Evolutionary conservation across 2,113 vertebrate genomes (phyloP).

Genomic region (Apus apus): DNA sequence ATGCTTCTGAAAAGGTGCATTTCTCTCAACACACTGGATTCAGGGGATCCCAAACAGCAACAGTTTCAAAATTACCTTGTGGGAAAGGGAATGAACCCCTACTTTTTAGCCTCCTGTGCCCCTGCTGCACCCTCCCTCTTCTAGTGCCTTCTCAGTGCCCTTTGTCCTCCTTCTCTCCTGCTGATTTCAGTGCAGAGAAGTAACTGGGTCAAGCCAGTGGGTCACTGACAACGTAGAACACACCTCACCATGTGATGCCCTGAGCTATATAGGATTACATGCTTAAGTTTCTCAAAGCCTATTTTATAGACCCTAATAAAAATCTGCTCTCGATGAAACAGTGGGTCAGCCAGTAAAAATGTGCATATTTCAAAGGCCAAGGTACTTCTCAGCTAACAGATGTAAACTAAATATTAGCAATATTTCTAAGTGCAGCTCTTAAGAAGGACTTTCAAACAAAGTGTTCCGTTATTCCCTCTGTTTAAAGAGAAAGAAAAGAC

Average conservation of each 20-base stretch:
- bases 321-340: not conserved
- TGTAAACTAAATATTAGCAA: not conserved
- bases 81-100: not conserved
- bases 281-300: slow-evolving; percentile 6
- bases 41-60: not conserved
- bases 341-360: not conserved
- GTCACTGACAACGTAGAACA: not conserved
- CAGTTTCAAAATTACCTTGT: not conserved
- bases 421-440: not conserved
- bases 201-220: slow-evolving; percentile 25
- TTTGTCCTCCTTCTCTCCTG: not conserved
- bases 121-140: not conserved
- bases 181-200: not conserved
- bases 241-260: not conserved
- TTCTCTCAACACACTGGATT: not conserved
- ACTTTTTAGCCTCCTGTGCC: not conserved
- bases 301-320: not conserved
- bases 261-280: not conserved
- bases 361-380: not conserved
- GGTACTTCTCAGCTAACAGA: not conserved
- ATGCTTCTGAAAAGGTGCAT: not conserved
- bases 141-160: not conserved
- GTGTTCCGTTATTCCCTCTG: not conserved
- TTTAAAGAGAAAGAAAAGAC: slow-evolving; percentile 1
- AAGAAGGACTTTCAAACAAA: not conserved